Evolutionary conservation across 2,113 vertebrate genomes (phyloP), one percentile per base, ranked within the genome.

Genomic region (Mixornis gularis): DNA sequence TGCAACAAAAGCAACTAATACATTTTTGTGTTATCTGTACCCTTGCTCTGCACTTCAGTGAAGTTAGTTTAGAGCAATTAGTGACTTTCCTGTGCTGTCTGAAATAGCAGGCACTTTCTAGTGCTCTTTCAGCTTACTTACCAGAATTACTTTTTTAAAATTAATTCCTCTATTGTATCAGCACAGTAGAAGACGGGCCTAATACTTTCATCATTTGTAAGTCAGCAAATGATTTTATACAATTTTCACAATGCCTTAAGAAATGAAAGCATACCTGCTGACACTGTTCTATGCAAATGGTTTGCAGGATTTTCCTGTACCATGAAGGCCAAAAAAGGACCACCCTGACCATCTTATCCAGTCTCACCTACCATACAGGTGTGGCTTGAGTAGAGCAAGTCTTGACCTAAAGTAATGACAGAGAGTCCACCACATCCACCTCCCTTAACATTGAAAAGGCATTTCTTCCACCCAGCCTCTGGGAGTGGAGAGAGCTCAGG

Each of bases 11-110:
- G 87, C 84, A 94, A 94, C 66, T 53, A 81, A 88, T 82, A 95
- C n/a, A 56, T 79, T 89, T 84, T 66, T 85, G 55, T 88, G 85
- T 81, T 97, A 96, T 95, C 65, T 81, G 48, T 89, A 95, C 79
- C 46, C 48, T 93, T 81, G 94, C 93, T 94, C 83, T 46, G 83
- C 92, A 87, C 91, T 93, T 93, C 94, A 94, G 71, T 86, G 64
- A 77, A 74, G 85, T 86, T 81, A 64, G 66, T 66, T 87, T 68
- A 91, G 65, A 89, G 64, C 70, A 87, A 83, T 88, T 88, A 83
- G 87, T 49, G 80, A 92, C 88, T 87, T 89, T 43, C 52, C 73
- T 76, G 74, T 29, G 32, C 80, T 79, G 63, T 58, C 71, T 87
- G 80, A 94, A 93, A 81, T 71, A 84, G 40, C 9, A 64, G 41